A percentile compares a stretch with the other conserved stretches of the same genome.
These are phyloP conservation scores for Scytalopus superciliaris DNA, from an alignment of 2,113 vertebrate species.

Conservation along the genomic window DNA sequence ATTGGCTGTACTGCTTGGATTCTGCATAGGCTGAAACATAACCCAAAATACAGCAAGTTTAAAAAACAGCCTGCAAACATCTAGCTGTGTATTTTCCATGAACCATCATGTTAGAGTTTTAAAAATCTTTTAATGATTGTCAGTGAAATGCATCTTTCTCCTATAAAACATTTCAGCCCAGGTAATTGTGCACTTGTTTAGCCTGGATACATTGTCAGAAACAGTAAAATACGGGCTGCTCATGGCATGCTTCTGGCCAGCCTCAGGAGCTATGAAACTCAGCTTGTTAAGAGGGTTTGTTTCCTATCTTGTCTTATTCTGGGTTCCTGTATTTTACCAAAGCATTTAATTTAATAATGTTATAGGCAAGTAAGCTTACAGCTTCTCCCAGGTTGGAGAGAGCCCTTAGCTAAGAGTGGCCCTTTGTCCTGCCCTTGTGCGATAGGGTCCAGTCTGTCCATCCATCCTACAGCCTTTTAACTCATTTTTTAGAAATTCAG, in stretches of 20 bases:
- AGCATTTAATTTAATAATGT: neutral
- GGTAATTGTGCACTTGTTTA: neutral
- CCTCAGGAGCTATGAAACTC: neutral
- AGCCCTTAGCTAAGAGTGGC: neutral
- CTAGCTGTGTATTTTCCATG: neutral
- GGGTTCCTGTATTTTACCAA: neutral
- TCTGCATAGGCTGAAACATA: neutral
- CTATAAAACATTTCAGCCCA: rapidly evolving
- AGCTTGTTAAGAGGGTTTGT: neutral
- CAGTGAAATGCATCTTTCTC: neutral
- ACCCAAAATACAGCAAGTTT: neutral
- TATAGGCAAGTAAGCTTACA: neutral
- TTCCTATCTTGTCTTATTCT: neutral
- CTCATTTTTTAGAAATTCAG: neutral
- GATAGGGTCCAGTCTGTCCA: neutral
- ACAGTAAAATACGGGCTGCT: neutral
- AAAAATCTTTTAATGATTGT: neutral
- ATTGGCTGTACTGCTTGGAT: neutral
- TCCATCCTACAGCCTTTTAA: neutral
- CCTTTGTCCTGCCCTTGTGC: neutral
- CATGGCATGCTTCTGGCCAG: neutral
- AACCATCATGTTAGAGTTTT: neutral
- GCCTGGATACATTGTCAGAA: neutral
- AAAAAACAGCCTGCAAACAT: neutral
- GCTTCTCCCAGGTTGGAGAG: neutral